Percentiles rank a stretch among this genome's conserved stretches.
These are phyloP conservation scores for Rana temporaria DNA, from an alignment of 2,113 vertebrate genomes.

Conservation along the genomic window DNA sequence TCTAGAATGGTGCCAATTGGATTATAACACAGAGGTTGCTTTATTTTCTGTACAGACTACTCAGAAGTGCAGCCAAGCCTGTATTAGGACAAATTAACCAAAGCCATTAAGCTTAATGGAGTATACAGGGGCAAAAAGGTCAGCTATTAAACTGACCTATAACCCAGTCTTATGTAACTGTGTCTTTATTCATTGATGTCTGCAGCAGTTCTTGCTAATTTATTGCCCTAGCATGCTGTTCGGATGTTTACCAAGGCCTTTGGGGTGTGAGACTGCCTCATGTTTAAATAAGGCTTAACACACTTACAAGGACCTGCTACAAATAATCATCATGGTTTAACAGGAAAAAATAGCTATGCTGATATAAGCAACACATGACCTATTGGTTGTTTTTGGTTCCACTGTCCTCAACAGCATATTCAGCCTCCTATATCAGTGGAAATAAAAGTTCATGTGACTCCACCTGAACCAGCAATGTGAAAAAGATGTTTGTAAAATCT, in stretches of 20 bases:
- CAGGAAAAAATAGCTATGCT: not conserved
- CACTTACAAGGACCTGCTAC: not conserved
- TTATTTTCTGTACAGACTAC: slow-evolving; percentile 39
- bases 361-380: no score
- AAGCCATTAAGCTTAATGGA: slow-evolving; percentile 54
- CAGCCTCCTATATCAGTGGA: no score
- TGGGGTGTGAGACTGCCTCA: not conserved
- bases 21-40: slow-evolving; percentile 53
- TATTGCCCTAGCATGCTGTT: slow-evolving; percentile 29
- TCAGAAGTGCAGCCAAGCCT: slow-evolving; percentile 48
- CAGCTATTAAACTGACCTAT: slow-evolving; percentile 50
- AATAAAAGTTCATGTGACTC: no score
- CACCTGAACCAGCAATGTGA: no score
- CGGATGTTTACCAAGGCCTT: slow-evolving; percentile 28
- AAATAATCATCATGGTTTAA: not conserved
- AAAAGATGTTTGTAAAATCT: no score
- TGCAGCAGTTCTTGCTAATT: slow-evolving; percentile 42
- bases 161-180: slow-evolving; percentile 43
- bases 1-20: slow-evolving; percentile 39
- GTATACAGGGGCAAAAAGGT: slow-evolving; percentile 43
- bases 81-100: slow-evolving; percentile 53
- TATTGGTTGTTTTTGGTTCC: no score
- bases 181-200: slow-evolving; percentile 53
- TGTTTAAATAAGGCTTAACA: not conserved
- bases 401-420: no score